These are phyloP conservation scores for Otocyon megalotis DNA, from an alignment of 2,113 vertebrate genomes.

Conservation along the genomic window DNA sequence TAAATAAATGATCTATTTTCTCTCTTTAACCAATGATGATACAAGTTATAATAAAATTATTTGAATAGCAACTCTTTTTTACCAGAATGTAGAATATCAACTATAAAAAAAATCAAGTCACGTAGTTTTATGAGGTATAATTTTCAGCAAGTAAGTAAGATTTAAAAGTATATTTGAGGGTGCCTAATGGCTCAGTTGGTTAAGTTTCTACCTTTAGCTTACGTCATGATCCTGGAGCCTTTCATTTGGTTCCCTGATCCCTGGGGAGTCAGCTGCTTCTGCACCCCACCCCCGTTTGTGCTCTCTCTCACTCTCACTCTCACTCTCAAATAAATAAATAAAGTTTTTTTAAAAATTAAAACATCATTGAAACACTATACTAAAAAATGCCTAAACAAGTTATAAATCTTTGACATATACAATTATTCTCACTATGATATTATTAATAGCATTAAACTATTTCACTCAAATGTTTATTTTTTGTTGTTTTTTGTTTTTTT, in stretches of 20 bases:
- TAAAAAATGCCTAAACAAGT: neutral
- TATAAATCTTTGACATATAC: neutral
- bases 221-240: too few relatives aligned
- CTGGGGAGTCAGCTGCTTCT: too few relatives aligned
- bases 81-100: neutral
- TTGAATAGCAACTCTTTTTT: neutral
- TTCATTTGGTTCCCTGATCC: too few relatives aligned
- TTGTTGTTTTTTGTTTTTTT: neutral
- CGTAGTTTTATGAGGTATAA: neutral
- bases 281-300: too few relatives aligned
- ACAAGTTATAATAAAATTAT: neutral
- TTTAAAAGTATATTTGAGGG: neutral
- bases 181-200: too few relatives aligned
- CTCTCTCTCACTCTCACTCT: too few relatives aligned
- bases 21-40: neutral
- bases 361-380: neutral
- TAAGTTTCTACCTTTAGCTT: too few relatives aligned
- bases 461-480: neutral
- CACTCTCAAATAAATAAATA: too few relatives aligned
- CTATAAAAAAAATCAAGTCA: neutral
- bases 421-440: neutral
- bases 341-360: too few relatives aligned
- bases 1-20: neutral
- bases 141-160: neutral
- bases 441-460: neutral